Base-by-base conservation (phyloP, 2,113 vertebrate species). In the Apodemus speciosus region DNA sequence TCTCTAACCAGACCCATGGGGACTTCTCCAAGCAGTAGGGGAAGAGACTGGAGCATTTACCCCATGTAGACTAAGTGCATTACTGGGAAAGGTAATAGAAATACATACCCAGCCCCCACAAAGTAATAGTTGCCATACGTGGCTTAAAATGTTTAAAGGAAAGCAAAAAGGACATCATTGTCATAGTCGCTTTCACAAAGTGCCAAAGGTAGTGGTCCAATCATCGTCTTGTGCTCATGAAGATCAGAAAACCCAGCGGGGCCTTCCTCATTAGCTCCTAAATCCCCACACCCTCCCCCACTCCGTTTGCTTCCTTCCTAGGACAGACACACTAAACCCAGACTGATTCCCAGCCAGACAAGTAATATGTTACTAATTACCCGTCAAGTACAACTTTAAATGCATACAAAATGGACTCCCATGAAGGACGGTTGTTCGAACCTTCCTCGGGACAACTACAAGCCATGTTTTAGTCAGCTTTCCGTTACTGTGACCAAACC, bases 191-290 rank as follows among this genome's bases (percentile, higher is more conserved):
- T 35, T 66, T 71, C 66, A 49, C 71, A 6, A 20, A 75, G 56
- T 7, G 51, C 66, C 20, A 46, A 14, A 66, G 10, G 30, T 32
- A 10, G 2, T 53, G n/a, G 35, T 43, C 11, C 46, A 62, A 10
- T 35, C 5, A 56, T 73, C 3, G 25, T 84, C 43, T 3, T 1
- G 0, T 5, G 30, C 46, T 35, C 21, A 0, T 60, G 11, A 51
- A 49, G 49, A 75, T 49, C 51, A 71, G 80, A 53, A 88, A 89
- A 88, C 60, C 81, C 71, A 76, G 2, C 0, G 0, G 68, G 25
- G 38, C 38, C 9, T 51, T 85, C 58, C 46, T 77, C 30, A 20
- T 56, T 32, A 0, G 18, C 62, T 56, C 86, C 25, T 58, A 79
- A 72, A 43, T 32, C 77, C 75, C 72, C 51, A 60, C 25, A 4